Evolutionary conservation across 2,888 invertebrate species (phyloP), one percentile per base, ranked within the genome.

Genomic region (Brachynemurus nebulosus): DNA sequence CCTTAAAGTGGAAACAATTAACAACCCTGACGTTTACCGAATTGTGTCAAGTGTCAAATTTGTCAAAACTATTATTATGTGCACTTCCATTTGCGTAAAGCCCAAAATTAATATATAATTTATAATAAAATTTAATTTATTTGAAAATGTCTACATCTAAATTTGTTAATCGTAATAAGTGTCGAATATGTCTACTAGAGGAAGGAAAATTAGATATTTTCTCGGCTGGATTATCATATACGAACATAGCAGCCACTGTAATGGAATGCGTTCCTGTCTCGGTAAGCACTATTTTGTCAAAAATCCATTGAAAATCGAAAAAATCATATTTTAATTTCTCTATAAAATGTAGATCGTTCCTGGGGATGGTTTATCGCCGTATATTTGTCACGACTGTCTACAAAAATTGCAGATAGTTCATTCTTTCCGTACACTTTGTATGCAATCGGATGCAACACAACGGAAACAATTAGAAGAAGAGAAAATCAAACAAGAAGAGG

Each of bases 201-300:
- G 42, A 35, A 20, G 42, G 27, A 17, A 35, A 20, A n/a, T 42
- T 27, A 20, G 42, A 42, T 12, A 34, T 42, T 19, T 42, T 42
- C 20, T 42, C 19, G 8, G 21, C 34, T 12, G 18, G 19, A 2
- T 12, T 34, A 19, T 25, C 25, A 7, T 16, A 20, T 20, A 27
- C 17, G 35, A 42, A 25, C 18, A 42, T 34, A 12, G 42, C 42
- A 19, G 16, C 42, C 17, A 20, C 25, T 12, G 19, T 42, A 42
- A 42, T 42, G 42, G 42, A 42, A 18, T 42, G 42, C 20, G 42
- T 27, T 34, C 33, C 42, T 20, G 25, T 42, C 3, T 34, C 25
- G 3, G 42, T 34, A 42, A 42, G 35, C 12, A 17, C n/a, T n/a
- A 3, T 8, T 25, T 8, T 8, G n/a, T 17, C 7, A 36, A 36